phyloP scores from a whole-genome alignment of 2,888 invertebrate species.

The Eilema caniola region DNA sequence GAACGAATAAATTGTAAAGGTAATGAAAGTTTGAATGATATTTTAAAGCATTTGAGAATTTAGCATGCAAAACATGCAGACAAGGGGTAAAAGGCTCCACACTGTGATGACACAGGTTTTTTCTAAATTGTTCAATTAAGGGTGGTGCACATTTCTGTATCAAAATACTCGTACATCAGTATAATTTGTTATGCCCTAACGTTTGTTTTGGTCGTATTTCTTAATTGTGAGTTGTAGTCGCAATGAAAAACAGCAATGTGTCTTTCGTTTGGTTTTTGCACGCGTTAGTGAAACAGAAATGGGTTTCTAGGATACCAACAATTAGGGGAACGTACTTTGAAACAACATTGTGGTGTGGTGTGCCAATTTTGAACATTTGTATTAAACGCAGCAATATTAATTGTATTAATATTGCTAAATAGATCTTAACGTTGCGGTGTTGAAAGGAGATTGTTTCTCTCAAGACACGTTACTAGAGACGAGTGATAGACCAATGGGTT shows the following conservation, averaged over 20 bases:
- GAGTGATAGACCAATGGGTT: no score
- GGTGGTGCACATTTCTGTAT: conserved; percentile 28
- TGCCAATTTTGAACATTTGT: background rate
- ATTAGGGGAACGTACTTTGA: conserved; percentile 23
- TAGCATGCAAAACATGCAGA: no score
- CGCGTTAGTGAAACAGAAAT: conserved; percentile 32
- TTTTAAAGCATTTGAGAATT: no score
- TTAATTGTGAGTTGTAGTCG: conserved; percentile 18
- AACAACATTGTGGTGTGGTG: background rate
- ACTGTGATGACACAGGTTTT: no score
- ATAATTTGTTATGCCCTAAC: conserved; percentile 19
- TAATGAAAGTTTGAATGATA: conserved; percentile 31
- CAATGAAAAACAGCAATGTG: conserved; percentile 18
- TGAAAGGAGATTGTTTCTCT: no score
- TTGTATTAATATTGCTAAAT: no score
- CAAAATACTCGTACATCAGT: conserved; percentile 19
- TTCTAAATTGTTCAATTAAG: conserved; percentile 30
- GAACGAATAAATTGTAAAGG: conserved; percentile 45
- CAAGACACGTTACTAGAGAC: no score
- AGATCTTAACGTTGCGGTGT: no score
- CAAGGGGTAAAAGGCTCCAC: no score
- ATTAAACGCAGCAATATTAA: no score
- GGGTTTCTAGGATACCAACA: conserved; percentile 41
- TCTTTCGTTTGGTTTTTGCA: conserved; percentile 29
- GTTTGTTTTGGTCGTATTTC: conserved; percentile 24